A percentile compares a stretch with the other conserved stretches of the same genome.
These are phyloP conservation scores for Drosophila hydei DNA, from an alignment of 1,140 invertebrate species.

Conservation along the genomic window DNA sequence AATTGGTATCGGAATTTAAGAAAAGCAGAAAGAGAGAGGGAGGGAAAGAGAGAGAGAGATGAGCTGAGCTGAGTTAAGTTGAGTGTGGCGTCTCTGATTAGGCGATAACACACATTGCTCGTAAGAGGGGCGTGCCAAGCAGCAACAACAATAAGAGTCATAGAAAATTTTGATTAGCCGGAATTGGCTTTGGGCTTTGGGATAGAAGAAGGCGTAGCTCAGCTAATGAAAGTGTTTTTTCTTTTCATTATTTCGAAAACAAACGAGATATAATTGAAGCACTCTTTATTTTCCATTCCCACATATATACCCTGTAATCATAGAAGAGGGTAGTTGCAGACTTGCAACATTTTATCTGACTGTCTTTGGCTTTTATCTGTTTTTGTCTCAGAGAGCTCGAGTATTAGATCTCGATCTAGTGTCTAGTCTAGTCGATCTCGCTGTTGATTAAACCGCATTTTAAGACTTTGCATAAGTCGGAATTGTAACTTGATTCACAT, in stretches of 20 bases:
- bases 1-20: background rate
- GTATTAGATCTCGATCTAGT: too few species aligned
- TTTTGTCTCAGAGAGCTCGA: background rate
- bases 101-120: slow-evolving; percentile 30
- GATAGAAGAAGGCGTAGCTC: slow-evolving; percentile 1
- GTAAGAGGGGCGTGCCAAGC: slow-evolving; percentile 27
- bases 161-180: slow-evolving; percentile 47
- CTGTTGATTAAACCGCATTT: too few species aligned
- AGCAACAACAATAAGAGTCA: slow-evolving; percentile 15
- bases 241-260: slow-evolving; percentile 17
- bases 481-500: too few species aligned
- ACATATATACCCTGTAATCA: slow-evolving; percentile 1
- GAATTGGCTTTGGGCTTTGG: slow-evolving; percentile 15
- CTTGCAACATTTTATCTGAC: too few species aligned
- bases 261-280: slow-evolving; percentile 19
- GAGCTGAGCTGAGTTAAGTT: slow-evolving; percentile 5
- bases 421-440: too few species aligned
- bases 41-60: too few species aligned
- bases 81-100: slow-evolving; percentile 54
- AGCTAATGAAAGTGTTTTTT: slow-evolving; percentile 46
- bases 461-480: too few species aligned
- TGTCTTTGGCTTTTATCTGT: too few species aligned
- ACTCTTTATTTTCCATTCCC: background rate
- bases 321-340: background rate
- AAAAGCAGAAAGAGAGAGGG: background rate